Evolutionary conservation across 2,113 vertebrate genomes (phyloP).

Genomic region (Pelmatolapia mariae): DNA sequence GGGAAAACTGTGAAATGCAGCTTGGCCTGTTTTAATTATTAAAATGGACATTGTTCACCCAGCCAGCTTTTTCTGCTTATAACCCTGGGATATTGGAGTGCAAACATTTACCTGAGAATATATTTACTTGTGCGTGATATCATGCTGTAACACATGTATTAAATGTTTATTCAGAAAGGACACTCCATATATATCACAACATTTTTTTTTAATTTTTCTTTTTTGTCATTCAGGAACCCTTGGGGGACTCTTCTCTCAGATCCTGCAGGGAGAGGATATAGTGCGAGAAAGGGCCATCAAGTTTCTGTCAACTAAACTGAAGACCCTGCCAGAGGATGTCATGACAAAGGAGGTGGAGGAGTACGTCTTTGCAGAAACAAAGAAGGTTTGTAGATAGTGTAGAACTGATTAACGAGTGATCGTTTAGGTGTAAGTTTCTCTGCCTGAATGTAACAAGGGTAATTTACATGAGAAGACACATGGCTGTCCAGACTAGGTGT

Average conservation of each 20-base stretch:
- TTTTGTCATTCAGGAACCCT: slow-evolving; percentile 79
- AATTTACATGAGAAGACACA: not conserved
- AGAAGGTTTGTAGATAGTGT: slow-evolving; percentile 75
- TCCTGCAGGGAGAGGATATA: slow-evolving; percentile 96
- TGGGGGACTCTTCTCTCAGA: slow-evolving; percentile 95
- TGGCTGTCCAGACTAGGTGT: not conserved
- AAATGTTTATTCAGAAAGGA: not conserved
- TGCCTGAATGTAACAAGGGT: not conserved
- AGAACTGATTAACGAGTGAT: not conserved
- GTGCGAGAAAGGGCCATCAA: slow-evolving; percentile 95
- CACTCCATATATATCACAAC: not conserved
- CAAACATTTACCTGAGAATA: not conserved
- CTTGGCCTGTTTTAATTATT: not conserved
- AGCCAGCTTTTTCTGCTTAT: not conserved
- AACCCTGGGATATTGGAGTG: not conserved
- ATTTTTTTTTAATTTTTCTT: not conserved
- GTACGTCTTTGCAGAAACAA: slow-evolving; percentile 86
- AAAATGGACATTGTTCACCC: not conserved
- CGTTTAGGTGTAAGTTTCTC: not conserved
- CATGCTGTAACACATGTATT: not conserved
- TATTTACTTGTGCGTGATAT: not conserved
- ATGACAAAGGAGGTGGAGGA: slow-evolving; percentile 97
- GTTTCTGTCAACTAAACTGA: slow-evolving; percentile 91
- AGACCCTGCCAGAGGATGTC: slow-evolving; percentile 86
- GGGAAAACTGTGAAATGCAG: not conserved